These are phyloP conservation scores for Serrognathus titanus DNA, from an alignment of 2,888 invertebrate genomes.

Conservation along the genomic window DNA sequence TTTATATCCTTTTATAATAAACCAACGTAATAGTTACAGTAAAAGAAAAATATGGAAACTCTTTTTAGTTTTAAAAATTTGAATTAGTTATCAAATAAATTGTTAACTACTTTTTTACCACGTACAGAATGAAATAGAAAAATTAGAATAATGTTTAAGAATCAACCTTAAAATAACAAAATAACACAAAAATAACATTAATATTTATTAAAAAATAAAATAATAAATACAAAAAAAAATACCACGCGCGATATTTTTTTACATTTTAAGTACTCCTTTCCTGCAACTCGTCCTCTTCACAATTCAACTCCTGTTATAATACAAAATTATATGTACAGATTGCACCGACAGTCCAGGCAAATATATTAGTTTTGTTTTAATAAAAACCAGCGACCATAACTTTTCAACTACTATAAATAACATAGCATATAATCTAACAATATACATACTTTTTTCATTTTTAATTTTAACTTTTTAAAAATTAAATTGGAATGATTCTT, in stretches of 20 bases:
- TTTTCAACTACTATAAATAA: conserved; percentile 2
- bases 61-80: no score
- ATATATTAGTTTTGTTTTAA: conserved; percentile 13
- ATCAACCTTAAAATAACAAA: conserved; percentile 3
- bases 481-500: not conserved
- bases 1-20: no score
- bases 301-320: not conserved
- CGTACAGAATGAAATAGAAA: not conserved
- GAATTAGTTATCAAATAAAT: no score
- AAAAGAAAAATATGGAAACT: no score
- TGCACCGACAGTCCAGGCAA: conserved; percentile 46
- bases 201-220: conserved; percentile 17
- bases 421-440: conserved; percentile 7
- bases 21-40: no score
- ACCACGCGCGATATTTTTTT: not conserved
- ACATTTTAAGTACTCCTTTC: conserved; percentile 12
- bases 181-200: conserved; percentile 12
- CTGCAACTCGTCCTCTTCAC: no score
- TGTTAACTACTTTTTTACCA: not conserved
- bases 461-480: not conserved
- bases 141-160: not conserved
- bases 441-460: not conserved
- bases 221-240: conserved; percentile 14
- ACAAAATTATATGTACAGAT: conserved; percentile 37
- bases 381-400: conserved; percentile 11